Evolutionary conservation across 2,113 vertebrate species (phyloP).

Genomic region (Sminthopsis crassicaudata): DNA sequence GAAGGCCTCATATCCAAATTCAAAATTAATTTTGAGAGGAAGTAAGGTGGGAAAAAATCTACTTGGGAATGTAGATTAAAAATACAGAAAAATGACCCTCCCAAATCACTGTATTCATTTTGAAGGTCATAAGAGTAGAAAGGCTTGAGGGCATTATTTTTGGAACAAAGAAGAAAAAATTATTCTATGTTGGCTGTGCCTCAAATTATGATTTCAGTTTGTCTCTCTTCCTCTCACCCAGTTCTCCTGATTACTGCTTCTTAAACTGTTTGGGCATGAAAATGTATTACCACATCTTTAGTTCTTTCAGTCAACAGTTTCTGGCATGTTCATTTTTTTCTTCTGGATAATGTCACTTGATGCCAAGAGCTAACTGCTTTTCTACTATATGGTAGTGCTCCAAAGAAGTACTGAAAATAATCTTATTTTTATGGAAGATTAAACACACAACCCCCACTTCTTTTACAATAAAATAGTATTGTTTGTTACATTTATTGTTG

Average conservation of each 20-base stretch:
- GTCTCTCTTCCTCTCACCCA: background rate
- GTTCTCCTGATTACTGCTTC: background rate
- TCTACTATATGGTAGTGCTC: slow-evolving; percentile 15
- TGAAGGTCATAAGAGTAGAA: slow-evolving; percentile 6
- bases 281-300: background rate
- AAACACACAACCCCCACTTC: background rate
- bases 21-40: background rate
- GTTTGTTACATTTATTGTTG: background rate
- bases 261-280: slow-evolving; percentile 22
- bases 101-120: background rate
- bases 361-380: slow-evolving; percentile 51
- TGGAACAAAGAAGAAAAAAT: background rate
- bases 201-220: slow-evolving; percentile 25
- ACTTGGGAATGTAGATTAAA: background rate
- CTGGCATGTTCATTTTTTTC: slow-evolving; percentile 45
- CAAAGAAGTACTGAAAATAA: slow-evolving; percentile 22
- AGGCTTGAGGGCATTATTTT: slow-evolving; percentile 26
- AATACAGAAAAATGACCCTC: background rate
- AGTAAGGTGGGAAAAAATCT: background rate
- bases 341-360: slow-evolving; percentile 28
- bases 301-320: slow-evolving; percentile 46
- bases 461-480: background rate
- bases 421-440: slow-evolving; percentile 2
- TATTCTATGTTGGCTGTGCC: background rate
- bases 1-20: background rate